Base-by-base conservation (phyloP, 1,140 invertebrate genomes). In the Halyomorpha halys region DNA sequence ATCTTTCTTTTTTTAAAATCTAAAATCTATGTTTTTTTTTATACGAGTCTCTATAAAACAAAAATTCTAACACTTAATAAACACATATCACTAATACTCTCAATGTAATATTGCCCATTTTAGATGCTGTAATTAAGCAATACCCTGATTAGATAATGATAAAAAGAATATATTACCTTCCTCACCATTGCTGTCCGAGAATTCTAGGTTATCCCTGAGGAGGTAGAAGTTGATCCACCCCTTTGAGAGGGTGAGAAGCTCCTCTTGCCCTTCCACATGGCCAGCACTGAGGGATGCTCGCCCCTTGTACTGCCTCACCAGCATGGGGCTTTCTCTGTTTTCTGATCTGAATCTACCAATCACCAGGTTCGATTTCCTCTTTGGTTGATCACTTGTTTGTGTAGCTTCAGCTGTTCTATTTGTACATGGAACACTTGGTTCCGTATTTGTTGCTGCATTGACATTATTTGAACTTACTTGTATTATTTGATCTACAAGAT, bases 151-250 rank as follows among this genome's bases (percentile, higher is more conserved):
- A 30, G 27, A 30, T 30, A 30, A 30, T 30, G 8, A 4, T 30
- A 30, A 30, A 39, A 11, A 13, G 1, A 39, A 39, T 11, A 39
- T 30, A 39, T 39, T 39, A 64, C 54, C 47, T 60, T 64, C 65
- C 25, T 65, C 65, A 23, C 47, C 62, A 66, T 67, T 47, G 44
- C 59, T 65, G 47, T 70, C 70, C 2, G 65, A 66, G 4, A 45
- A 44, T 14, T 71, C 69, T 14, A 66, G 56, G 53, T 67, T 71
- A 19, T 70, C 69, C 53, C 64, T 65, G 9, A 74, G 61, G 15
- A 73, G 61, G 56, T 74, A 74, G 62, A 74, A 74, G 61, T 74
- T 73, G 16, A 74, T 72, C 73, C 73, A 74, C 15, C 73, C 73
- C 54, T 72, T 73, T 15, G 72, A 73, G 13, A 73, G 56, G 0